Percentiles rank a stretch among this genome's conserved stretches.
Evolutionary conservation across 1,140 invertebrate species (phyloP).

Genomic region (Aphelenchoides fujianensis): DNA sequence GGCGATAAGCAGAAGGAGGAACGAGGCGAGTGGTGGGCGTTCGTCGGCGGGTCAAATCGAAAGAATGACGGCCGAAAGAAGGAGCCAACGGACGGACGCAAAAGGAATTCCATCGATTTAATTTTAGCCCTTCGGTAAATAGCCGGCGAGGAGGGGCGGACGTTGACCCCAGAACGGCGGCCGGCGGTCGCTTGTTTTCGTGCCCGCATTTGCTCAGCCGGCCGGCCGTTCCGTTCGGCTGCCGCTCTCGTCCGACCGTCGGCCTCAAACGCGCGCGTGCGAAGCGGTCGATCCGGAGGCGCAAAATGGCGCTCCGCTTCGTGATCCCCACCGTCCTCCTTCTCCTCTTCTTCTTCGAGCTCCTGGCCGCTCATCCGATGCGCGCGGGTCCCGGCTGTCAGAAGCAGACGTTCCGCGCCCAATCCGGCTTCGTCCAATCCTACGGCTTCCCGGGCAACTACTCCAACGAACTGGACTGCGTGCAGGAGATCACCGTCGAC

Average conservation of each 20-base stretch:
- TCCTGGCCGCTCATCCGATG: not conserved
- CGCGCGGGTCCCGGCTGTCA: not conserved
- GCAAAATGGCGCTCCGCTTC: not conserved
- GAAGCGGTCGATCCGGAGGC: too few relatives aligned
- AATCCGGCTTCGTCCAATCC: not conserved
- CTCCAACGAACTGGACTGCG: slow-evolving; percentile 13
- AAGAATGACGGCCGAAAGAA: too few relatives aligned
- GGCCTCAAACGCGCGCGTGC: too few relatives aligned
- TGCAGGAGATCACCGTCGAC: slow-evolving; percentile 11
- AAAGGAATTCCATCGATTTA: too few relatives aligned
- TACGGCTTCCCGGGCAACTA: slow-evolving; percentile 10
- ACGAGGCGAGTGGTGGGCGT: too few relatives aligned
- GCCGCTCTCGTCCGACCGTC: too few relatives aligned
- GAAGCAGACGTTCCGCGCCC: not conserved
- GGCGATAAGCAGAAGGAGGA: too few relatives aligned
- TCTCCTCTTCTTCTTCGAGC: not conserved
- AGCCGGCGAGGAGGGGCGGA: not conserved
- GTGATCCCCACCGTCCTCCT: not conserved
- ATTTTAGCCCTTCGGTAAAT: not conserved
- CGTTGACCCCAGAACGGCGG: too few relatives aligned
- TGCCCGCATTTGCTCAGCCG: not conserved
- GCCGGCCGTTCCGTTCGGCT: not conserved
- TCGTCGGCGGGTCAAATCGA: too few relatives aligned
- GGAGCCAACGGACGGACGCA: too few relatives aligned
- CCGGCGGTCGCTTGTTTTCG: too few relatives aligned